Evolutionary conservation across 2,888 invertebrate species (phyloP), one percentile per base, ranked within the genome.

Genomic region (Trilocha varians): DNA sequence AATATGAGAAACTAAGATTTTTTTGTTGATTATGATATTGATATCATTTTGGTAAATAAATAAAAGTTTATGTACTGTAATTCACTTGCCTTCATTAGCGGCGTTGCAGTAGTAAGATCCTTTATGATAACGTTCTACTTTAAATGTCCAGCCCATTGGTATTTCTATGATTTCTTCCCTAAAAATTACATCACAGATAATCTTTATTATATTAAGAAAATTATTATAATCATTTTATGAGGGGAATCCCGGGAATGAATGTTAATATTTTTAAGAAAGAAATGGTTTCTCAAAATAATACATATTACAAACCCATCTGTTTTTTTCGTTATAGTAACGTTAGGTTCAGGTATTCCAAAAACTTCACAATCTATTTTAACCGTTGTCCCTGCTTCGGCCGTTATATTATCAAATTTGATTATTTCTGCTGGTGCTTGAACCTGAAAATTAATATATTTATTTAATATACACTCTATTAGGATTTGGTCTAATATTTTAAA

Each of bases 31-130:
- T 16, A 34, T 41, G 17, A 15, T 33, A 38, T 37, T 18, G 38
- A 42, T 34, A 5, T 9, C 32, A 13, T 15, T 11, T 34, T 38
- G 14, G 33, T 16, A n/a, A 9, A 32, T 18, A 33, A 15, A 18
- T 35, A 32, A 9, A 16, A 9, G 9, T 36, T 33, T 6, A 15
- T 14, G 16, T 2, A 9, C 32, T 34, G 13, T 15, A 36, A 34
- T 16, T 17, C 4, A 35, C 46, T 59, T 62, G 80, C 84, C 78
- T 44, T 62, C 62, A 54, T 83, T 83, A 6, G 49, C 65, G 2
- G 80, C 80, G 39, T 73, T 76, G 45, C 84, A 84, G 13, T 59
- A 42, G 38, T 77, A 83, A 35, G 55, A 43, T 17, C 82, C 82
- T 46, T 65, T 68, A 5, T 64, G 53, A 2, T 49, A 46, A 50